These are phyloP conservation scores for Rhineura floridana DNA, from an alignment of 2,113 vertebrate species.

Conservation along the genomic window DNA sequence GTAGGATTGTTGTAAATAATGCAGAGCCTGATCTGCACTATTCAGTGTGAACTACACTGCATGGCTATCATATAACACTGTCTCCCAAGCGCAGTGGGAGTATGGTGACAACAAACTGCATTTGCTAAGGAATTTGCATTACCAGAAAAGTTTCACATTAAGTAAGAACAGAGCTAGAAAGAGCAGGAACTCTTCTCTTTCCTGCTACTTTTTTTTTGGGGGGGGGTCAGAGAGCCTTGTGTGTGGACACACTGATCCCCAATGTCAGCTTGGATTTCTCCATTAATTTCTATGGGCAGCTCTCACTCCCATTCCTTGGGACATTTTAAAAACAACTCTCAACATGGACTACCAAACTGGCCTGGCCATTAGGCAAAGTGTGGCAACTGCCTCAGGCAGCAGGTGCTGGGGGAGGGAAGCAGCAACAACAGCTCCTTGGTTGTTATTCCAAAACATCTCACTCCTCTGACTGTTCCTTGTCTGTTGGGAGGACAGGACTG, in stretches of 20 bases:
- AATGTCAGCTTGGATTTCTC: background rate
- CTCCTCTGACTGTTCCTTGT: too few relatives aligned
- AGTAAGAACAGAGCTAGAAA: background rate
- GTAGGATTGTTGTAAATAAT: background rate
- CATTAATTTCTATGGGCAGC: background rate
- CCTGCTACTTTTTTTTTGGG: background rate
- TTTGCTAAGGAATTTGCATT: background rate
- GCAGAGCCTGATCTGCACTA: background rate
- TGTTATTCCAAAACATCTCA: too few relatives aligned
- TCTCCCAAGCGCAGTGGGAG: too few relatives aligned
- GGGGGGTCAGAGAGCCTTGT: too few relatives aligned
- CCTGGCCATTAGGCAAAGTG: too few relatives aligned
- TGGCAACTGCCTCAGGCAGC: too few relatives aligned
- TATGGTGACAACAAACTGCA: background rate
- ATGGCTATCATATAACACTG: too few relatives aligned
- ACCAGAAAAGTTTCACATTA: background rate
- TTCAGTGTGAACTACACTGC: background rate
- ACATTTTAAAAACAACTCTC: background rate
- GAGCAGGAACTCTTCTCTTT: background rate
- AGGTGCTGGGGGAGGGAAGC: too few relatives aligned
- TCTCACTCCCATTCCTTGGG: background rate
- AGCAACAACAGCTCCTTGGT: too few relatives aligned
- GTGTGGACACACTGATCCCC: background rate
- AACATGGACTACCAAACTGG: too few relatives aligned
- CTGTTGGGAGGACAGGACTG: too few relatives aligned